Percentiles rank a stretch among this genome's conserved stretches.
Conservation (phyloP, 2,888 invertebrate species). For the Nemurella pictetii region DNA sequence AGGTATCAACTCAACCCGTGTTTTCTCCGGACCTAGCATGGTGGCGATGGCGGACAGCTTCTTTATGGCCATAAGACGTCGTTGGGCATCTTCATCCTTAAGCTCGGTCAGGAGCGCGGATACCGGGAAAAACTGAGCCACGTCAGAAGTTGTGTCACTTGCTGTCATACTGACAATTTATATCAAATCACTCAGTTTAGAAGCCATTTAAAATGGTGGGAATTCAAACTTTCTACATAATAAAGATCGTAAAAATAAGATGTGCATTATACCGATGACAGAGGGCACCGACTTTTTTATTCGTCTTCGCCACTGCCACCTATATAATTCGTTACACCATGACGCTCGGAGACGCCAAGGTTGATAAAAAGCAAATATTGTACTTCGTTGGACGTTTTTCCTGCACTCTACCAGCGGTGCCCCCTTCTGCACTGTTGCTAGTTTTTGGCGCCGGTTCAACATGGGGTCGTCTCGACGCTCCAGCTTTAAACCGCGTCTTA, state of each 20-base stretch:
- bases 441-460: background rate
- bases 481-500: conserved; percentile 22
- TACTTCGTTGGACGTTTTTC: background rate
- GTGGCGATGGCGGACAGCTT: conserved; percentile 97
- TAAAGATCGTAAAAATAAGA: background rate
- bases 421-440: background rate
- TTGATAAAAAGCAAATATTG: background rate
- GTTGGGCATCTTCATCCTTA: conserved; percentile 51
- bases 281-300: background rate
- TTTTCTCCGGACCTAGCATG: conserved; percentile 95
- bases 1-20: conserved; percentile 93
- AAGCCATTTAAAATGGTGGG: background rate
- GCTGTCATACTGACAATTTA: conserved; percentile 8
- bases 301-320: background rate
- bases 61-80: conserved; percentile 59
- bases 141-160: background rate
- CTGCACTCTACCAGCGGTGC: background rate
- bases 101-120: conserved; percentile 14
- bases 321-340: background rate
- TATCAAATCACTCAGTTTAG: background rate
- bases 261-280: background rate
- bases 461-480: background rate
- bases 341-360: background rate
- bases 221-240: background rate
- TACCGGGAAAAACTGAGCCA: conserved; percentile 16